Evolutionary conservation across 2,797 vertebrate species (phyloP), one percentile per base, ranked within the genome.

Genomic region (Propithecus perrieri): DNA sequence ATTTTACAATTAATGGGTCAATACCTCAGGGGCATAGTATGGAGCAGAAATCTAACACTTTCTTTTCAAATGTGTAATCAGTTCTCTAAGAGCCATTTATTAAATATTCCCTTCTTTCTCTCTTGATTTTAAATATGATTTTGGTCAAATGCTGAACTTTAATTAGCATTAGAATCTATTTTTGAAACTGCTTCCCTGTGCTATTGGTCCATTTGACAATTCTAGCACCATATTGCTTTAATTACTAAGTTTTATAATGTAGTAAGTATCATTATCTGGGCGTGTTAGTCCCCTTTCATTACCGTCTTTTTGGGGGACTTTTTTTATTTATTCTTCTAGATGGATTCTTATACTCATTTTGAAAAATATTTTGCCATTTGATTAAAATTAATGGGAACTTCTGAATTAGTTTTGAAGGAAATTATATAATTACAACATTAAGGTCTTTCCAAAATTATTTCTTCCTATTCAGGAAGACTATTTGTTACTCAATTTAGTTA

Each of bases 41-140:
- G 83, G 55, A 41, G n/a, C 30, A 94, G 53, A 94, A 87, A 90
- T 87, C 38, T 86, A 75, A 78, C 63, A 53, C 86, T 97, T 94
- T 94, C 18, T 96, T 87, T 84, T 75, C 55, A 97, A 75, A 84
- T 92, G 88, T 46, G 18, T 92, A 90, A 92, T 61, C 59, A 78
- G 38, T 88, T 96, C n/a, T 38, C 24, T 94, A 94, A 85, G 30
- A 90, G 53, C 13, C 38, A 69, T 78, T 85, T 94, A 74, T 74
- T 94, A 92, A 96, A 94, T 65, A 96, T 75, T 85, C 33, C 90
- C 26, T 92, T 87, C 63, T 89, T 72, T 94, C 50, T 84, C n/a
- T 41, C 43, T 94, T 80, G 86, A 91, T 89, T 78, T 88, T 59
- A 94, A 89, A 57, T 87, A 43, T 78, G 76, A 95, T 85, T 14